phyloP scores from a whole-genome alignment of 2,113 vertebrate genomes.

The Galeopterus variegatus region DNA sequence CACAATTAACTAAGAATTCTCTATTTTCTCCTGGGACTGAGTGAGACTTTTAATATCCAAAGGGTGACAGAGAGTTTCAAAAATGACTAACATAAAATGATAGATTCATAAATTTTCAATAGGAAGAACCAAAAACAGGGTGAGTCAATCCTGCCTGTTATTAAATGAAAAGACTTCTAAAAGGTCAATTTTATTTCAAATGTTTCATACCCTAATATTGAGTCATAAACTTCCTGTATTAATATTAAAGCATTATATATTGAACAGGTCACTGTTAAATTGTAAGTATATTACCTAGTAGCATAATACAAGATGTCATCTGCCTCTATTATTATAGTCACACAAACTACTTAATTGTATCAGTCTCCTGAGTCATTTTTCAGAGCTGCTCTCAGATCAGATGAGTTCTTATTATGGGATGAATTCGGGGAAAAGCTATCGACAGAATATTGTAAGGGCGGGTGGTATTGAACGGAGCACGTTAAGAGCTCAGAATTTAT shows the following conservation, averaged over 20 bases:
- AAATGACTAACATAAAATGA: background rate
- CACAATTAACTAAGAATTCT: background rate
- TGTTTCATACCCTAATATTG: background rate
- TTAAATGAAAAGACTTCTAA: slow-evolving; percentile 22
- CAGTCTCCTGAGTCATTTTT: background rate
- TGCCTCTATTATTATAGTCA: background rate
- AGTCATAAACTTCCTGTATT: background rate
- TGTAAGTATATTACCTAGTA: background rate
- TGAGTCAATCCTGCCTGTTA: background rate
- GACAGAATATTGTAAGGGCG: too few relatives aligned
- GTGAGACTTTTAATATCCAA: background rate
- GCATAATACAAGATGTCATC: background rate
- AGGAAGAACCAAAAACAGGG: background rate
- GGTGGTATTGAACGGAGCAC: background rate
- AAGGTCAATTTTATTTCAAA: background rate
- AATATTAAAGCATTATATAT: background rate
- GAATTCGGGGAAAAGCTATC: background rate
- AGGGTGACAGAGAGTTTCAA: background rate
- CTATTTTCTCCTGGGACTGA: background rate
- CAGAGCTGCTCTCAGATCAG: background rate
- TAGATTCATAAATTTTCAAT: background rate
- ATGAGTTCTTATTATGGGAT: background rate
- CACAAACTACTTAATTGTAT: background rate
- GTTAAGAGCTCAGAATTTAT: background rate
- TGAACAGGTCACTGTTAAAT: background rate